Conservation (phyloP, 2,888 invertebrate species). For the Polylopha cassiicola region DNA sequence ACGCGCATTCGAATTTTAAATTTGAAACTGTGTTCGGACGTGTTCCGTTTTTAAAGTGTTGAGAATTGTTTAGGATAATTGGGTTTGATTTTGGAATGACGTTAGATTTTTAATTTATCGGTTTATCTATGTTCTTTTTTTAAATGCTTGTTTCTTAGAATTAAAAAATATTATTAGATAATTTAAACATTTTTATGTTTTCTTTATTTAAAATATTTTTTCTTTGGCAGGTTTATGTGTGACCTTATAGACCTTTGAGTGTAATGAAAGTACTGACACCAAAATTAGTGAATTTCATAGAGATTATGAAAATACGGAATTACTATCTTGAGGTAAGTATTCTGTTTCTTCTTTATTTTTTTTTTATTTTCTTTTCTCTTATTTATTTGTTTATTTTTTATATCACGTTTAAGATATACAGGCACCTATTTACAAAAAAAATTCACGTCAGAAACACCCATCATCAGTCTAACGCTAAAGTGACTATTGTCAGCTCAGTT, state of each 20-base stretch:
- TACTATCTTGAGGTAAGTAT: slow-evolving; percentile 68
- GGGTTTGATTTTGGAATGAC: too few relatives aligned
- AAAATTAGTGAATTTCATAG: slow-evolving; percentile 29
- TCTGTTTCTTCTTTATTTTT: slow-evolving; percentile 13
- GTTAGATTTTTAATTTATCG: too few relatives aligned
- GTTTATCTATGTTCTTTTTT: too few relatives aligned
- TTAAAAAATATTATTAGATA: too few relatives aligned
- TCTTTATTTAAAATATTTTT: slow-evolving; percentile 1
- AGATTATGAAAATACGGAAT: slow-evolving; percentile 71
- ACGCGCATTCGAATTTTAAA: slow-evolving; percentile 35
- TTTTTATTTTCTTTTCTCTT: slow-evolving; percentile 7
- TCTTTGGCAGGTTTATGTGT: slow-evolving; percentile 1
- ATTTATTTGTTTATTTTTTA: slow-evolving; percentile 1
- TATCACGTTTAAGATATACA: background rate
- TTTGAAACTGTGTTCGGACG: background rate
- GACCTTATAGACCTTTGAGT: slow-evolving; percentile 3
- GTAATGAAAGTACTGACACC: slow-evolving; percentile 40
- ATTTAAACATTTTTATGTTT: too few relatives aligned
- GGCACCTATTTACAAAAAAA: background rate
- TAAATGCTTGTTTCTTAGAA: too few relatives aligned
- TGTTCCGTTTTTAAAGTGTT: slow-evolving; percentile 27
- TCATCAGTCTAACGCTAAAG: too few relatives aligned
- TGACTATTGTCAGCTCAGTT: too few relatives aligned
- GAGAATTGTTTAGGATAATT: slow-evolving; percentile 21
- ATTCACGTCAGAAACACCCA: too few relatives aligned